A percentile compares a stretch with the other conserved stretches of the same genome.
Conservation (phyloP, 2,888 invertebrate genomes). For the Andrena hattorfiana region DNA sequence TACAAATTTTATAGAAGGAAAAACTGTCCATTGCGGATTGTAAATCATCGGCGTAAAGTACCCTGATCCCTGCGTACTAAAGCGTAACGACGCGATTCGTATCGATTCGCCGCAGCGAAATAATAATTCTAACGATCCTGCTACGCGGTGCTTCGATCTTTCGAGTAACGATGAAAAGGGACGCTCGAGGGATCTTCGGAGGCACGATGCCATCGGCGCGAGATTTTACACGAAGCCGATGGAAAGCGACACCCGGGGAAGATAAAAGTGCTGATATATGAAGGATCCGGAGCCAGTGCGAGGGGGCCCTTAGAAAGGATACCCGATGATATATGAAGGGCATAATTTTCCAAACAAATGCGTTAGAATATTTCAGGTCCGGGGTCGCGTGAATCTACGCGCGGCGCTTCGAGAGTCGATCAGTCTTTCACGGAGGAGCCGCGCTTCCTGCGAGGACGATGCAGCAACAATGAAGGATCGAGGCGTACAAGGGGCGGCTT, state of each 20-base stretch:
- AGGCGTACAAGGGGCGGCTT: neutral
- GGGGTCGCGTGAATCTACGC: slow-evolving; percentile 8
- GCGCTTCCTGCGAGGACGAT: neutral
- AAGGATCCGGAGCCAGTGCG: neutral
- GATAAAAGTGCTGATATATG: slow-evolving; percentile 31
- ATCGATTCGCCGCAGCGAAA: neutral
- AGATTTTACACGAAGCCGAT: slow-evolving; percentile 12
- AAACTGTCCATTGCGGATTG: neutral
- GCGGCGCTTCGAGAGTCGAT: slow-evolving; percentile 16
- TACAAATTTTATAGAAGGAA: slow-evolving; percentile 28
- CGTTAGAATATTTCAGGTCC: slow-evolving; percentile 20
- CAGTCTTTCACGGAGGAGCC: neutral
- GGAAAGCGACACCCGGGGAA: slow-evolving; percentile 19
- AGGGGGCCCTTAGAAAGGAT: slow-evolving; percentile 1
- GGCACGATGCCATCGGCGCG: neutral
- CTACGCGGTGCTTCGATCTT: neutral
- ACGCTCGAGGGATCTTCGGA: neutral
- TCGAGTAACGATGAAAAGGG: slow-evolving; percentile 4
- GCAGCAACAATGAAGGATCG: neutral
- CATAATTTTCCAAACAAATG: slow-evolving; percentile 31
- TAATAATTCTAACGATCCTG: neutral
- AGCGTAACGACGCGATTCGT: neutral
- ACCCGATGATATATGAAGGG: slow-evolving; percentile 20
- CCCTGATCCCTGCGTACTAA: neutral
- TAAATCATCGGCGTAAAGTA: slow-evolving; percentile 16